Percentiles rank a stretch among this genome's conserved stretches.
These are phyloP conservation scores for Phrynosoma platyrhinos DNA, from an alignment of 2,113 vertebrate genomes.

Conservation along the genomic window DNA sequence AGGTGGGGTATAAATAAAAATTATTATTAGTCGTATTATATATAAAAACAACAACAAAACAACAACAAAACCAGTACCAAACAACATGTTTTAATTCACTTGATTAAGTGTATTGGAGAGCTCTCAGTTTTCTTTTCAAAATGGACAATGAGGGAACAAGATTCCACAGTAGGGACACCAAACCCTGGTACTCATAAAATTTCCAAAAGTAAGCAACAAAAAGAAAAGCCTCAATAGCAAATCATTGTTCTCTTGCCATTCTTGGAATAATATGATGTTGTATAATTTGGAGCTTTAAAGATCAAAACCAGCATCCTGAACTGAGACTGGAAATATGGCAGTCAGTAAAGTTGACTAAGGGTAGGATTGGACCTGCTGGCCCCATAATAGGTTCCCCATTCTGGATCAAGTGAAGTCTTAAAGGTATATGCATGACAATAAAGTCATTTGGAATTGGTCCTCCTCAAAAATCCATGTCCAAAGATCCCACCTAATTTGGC, in stretches of 20 bases:
- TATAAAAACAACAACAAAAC: no score
- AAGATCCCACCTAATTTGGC: neutral
- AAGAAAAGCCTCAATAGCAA: neutral
- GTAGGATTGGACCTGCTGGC: neutral
- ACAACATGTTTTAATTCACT: neutral
- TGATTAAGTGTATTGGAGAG: no score
- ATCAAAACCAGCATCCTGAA: no score
- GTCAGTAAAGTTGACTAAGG: no score
- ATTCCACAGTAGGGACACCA: neutral
- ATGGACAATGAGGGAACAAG: neutral
- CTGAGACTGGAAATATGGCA: no score
- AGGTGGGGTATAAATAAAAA: no score
- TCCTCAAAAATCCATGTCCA: neutral
- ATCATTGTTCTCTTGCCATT: neutral
- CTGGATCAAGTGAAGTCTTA: neutral
- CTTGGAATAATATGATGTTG: no score
- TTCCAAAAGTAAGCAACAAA: neutral
- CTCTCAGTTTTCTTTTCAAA: neutral
- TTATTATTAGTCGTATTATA: no score
- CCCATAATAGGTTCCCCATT: neutral
- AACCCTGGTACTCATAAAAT: no score
- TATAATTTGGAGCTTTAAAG: no score
- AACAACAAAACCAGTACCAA: neutral
- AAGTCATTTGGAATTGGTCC: neutral
- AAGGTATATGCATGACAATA: neutral